These are phyloP conservation scores for Antheraea assamensis DNA, from an alignment of 2,888 invertebrate genomes.

Conservation along the genomic window DNA sequence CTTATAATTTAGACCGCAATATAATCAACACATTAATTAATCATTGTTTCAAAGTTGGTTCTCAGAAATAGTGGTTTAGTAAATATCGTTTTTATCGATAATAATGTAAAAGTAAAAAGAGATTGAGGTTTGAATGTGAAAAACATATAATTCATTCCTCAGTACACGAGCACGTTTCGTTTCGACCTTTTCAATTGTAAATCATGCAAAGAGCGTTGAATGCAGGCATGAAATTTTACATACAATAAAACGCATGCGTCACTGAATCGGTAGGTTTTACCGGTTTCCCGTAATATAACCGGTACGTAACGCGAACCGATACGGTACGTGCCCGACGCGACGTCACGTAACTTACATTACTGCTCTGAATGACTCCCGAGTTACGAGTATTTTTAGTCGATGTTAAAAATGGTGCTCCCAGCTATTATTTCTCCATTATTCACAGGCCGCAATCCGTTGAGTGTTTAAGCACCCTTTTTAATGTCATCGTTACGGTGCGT, in stretches of 20 bases:
- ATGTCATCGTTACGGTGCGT: constrained; percentile 57
- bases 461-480: constrained; percentile 64
- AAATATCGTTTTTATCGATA: background rate
- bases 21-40: background rate
- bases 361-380: constrained; percentile 60
- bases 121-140: constrained; percentile 16
- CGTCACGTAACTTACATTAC: constrained; percentile 61
- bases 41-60: background rate
- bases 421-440: constrained; percentile 69
- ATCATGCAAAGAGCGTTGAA: constrained; percentile 34
- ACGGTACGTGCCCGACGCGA: constrained; percentile 22
- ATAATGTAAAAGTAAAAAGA: background rate
- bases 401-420: constrained; percentile 60
- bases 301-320: constrained; percentile 35
- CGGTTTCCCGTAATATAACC: constrained; percentile 40
- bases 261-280: constrained; percentile 35
- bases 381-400: constrained; percentile 64
- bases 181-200: constrained; percentile 29
- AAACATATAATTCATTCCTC: constrained; percentile 14
- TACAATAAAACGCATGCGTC: constrained; percentile 53
- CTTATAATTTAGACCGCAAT: background rate
- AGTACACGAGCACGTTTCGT: background rate
- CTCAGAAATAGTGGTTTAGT: constrained; percentile 16
- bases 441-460: constrained; percentile 61
- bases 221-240: constrained; percentile 32